A percentile compares a stretch with the other conserved stretches of the same genome.
These are phyloP conservation scores for Chlamydotis undulata DNA, from an alignment of 2,113 vertebrate species.

Conservation along the genomic window DNA sequence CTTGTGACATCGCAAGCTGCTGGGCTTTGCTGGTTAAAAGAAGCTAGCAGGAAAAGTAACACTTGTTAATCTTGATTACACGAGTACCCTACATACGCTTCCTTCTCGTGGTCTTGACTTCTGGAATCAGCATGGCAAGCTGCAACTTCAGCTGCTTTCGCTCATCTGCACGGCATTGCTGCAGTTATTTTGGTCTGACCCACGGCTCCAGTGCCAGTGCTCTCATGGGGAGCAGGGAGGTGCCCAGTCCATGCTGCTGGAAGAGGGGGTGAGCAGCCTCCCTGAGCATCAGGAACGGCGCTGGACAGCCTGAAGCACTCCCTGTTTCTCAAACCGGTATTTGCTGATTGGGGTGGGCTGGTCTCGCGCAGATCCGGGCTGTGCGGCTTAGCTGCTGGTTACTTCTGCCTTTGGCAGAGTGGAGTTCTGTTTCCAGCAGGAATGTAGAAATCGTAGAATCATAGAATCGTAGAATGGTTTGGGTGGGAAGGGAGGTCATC, in stretches of 20 bases:
- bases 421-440: background rate
- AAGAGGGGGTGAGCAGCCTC: background rate
- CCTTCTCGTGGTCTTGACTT: background rate
- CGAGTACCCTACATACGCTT: background rate
- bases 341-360: background rate
- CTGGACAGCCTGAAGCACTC: background rate
- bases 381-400: background rate
- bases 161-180: fast-evolving
- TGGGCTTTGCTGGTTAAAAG: background rate
- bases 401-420: background rate
- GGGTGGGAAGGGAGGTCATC: no score
- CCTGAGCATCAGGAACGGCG: background rate
- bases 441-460: background rate
- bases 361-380: background rate
- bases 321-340: background rate
- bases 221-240: background rate
- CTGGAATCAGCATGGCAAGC: background rate
- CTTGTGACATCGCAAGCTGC: background rate
- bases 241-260: background rate
- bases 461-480: no score
- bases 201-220: fast-evolving
- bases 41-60: background rate
- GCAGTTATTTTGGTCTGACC: background rate
- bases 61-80: background rate
- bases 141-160: background rate